phyloP scores from a whole-genome alignment of 2,113 vertebrate species.

The Catagonus wagneri region DNA sequence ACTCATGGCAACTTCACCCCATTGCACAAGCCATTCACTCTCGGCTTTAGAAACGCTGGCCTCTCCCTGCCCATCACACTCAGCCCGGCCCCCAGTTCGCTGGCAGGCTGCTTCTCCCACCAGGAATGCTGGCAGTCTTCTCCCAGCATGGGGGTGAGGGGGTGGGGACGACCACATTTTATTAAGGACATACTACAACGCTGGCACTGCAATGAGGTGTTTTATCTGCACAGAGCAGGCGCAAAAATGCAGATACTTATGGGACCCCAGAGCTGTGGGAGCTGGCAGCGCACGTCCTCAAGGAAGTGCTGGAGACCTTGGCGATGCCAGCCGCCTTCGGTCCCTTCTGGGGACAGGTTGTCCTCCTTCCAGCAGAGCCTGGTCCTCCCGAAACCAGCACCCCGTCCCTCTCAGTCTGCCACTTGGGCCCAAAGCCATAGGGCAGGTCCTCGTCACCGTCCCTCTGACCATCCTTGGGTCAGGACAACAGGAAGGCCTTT shows the following conservation, averaged over 20 bases:
- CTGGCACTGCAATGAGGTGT: neutral
- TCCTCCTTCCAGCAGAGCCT: constrained; percentile 2
- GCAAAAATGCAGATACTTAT: neutral
- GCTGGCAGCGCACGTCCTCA: neutral
- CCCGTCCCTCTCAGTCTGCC: neutral
- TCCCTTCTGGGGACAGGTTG: neutral
- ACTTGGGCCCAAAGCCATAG: neutral
- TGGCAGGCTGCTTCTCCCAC: neutral
- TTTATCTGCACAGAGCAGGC: neutral
- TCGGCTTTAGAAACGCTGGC: neutral
- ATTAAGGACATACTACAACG: neutral
- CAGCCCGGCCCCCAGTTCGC: neutral
- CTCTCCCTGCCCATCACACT: neutral
- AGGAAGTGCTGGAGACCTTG: neutral
- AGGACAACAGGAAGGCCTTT: too few relatives aligned
- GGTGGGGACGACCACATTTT: neutral
- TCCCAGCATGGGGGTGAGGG: neutral
- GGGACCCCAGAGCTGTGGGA: neutral
- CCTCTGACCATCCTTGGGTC: neutral
- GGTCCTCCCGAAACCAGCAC: neutral
- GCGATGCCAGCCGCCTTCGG: neutral
- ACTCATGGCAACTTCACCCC: neutral
- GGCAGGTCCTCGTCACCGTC: neutral
- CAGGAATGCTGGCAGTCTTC: neutral
- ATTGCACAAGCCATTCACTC: neutral